Evolutionary conservation across 2,888 invertebrate species (phyloP).

Genomic region (Pheosia tremula): DNA sequence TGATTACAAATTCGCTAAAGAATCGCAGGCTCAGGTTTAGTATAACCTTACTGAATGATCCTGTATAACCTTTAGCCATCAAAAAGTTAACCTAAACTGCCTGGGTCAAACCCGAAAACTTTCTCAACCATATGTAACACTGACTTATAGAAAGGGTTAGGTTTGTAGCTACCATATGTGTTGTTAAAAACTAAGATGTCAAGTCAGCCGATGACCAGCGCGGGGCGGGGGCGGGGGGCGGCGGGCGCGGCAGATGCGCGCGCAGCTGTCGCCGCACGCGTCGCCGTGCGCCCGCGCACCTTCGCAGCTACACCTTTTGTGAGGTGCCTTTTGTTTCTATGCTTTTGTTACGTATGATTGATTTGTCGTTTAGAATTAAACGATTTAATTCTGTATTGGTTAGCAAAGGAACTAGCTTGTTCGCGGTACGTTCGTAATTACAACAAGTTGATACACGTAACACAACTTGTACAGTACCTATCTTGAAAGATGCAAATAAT

Average conservation of each 20-base stretch:
- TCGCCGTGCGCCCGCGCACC: constrained; percentile 36
- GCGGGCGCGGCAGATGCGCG: constrained; percentile 53
- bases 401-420: no score
- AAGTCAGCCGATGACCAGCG: constrained; percentile 26
- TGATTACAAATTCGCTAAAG: no score
- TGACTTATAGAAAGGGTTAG: constrained; percentile 7
- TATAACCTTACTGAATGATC: no score
- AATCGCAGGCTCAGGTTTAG: no score
- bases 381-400: background rate
- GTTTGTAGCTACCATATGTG: constrained; percentile 8
- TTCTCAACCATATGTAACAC: background rate
- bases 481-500: no score
- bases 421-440: no score
- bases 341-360: constrained; percentile 34
- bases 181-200: constrained; percentile 27
- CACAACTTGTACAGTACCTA: no score
- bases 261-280: constrained; percentile 57
- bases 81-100: no score
- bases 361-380: constrained; percentile 29
- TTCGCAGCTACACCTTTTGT: constrained; percentile 52
- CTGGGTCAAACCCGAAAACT: background rate
- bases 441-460: no score
- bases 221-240: constrained; percentile 22
- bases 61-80: no score
- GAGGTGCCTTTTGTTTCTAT: constrained; percentile 40